Conservation (phyloP, 2,888 invertebrate species). For the Nomada fucata region DNA sequence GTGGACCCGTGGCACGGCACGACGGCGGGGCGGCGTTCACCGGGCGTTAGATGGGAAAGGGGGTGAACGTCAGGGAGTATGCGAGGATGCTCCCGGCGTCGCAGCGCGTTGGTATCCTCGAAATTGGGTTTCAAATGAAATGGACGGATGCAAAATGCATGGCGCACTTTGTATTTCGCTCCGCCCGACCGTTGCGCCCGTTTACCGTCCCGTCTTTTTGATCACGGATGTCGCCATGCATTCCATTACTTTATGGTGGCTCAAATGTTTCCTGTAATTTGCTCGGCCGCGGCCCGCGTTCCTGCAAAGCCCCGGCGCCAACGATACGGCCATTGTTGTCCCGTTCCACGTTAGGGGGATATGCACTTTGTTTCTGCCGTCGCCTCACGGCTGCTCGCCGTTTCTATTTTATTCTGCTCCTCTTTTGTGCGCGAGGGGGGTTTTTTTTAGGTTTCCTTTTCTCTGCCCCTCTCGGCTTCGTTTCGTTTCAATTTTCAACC, state of each 20-base stretch:
- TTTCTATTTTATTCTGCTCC: too few species aligned
- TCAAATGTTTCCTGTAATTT: conserved; percentile 38
- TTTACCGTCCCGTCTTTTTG: conserved; percentile 43
- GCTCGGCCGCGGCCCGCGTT: neutral
- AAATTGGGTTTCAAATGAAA: conserved; percentile 70
- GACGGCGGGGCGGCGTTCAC: too few species aligned
- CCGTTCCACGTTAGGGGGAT: neutral
- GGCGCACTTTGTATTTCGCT: conserved; percentile 41
- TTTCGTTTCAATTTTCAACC: neutral
- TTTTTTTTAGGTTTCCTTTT: neutral
- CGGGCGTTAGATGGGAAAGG: neutral
- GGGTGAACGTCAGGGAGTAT: conserved; percentile 13
- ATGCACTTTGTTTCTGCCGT: neutral
- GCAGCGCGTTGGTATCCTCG: conserved; percentile 39
- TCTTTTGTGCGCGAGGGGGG: neutral
- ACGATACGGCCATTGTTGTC: conserved; percentile 24
- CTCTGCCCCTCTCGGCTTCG: neutral
- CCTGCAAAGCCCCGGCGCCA: neutral
- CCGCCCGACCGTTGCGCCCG: neutral
- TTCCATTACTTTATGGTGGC: conserved; percentile 42
- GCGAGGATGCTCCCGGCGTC: conserved; percentile 21
- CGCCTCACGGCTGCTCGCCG: too few species aligned
- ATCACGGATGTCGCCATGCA: conserved; percentile 34
- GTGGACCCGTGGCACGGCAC: conserved; percentile 31
- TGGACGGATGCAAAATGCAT: conserved; percentile 55